A percentile compares a stretch with the other conserved stretches of the same genome.
phyloP scores from a whole-genome alignment of 2,797 vertebrate species.

The Sebastes goodei region DNA sequence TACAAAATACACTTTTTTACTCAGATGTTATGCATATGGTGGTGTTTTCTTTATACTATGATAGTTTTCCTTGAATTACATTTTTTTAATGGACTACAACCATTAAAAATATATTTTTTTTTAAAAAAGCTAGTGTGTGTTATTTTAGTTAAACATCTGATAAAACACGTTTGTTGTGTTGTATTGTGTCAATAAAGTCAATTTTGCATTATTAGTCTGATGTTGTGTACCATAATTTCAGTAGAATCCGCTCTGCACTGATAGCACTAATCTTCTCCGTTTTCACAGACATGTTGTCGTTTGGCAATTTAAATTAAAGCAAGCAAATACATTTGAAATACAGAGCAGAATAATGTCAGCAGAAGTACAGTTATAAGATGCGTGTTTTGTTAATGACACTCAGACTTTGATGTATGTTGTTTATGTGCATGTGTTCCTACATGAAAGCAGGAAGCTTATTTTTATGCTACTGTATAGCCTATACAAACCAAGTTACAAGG shows the following conservation, averaged over 20 bases:
- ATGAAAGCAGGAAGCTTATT: background rate
- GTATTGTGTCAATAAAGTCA: background rate
- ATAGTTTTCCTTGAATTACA: no score
- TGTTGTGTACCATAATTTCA: background rate
- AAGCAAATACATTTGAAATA: background rate
- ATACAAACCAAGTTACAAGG: background rate
- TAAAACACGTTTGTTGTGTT: background rate
- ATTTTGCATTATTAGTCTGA: background rate
- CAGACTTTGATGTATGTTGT: background rate
- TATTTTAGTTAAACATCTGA: background rate
- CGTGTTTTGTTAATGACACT: background rate
- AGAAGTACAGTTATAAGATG: background rate
- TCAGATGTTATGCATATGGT: no score
- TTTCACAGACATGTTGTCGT: background rate
- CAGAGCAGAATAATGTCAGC: background rate
- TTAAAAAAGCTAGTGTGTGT: background rate
- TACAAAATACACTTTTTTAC: no score
- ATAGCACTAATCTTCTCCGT: background rate
- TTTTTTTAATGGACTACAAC: background rate
- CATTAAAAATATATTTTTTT: background rate
- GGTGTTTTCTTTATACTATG: no score
- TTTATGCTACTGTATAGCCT: background rate
- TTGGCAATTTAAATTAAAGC: slow-evolving; percentile 1
- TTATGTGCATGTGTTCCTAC: background rate
- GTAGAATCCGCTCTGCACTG: background rate